A percentile compares a stretch with the other conserved stretches of the same genome.
phyloP scores from a whole-genome alignment of 1,140 invertebrate genomes.

The Himalopsyche phryganea region DNA sequence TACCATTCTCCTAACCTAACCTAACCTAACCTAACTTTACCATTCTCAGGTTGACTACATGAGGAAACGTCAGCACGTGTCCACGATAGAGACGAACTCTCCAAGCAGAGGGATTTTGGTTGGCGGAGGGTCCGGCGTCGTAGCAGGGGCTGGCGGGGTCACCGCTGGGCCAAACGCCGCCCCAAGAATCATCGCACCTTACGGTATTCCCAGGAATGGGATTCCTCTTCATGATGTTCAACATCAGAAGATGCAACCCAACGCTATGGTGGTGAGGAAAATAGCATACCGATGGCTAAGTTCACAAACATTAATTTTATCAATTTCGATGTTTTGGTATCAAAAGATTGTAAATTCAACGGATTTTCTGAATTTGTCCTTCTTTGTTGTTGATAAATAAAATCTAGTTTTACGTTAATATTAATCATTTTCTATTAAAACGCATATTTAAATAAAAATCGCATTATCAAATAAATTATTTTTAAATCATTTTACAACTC shows the following conservation, averaged over 20 bases:
- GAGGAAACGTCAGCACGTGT: constrained; percentile 67
- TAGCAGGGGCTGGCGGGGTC: constrained; percentile 36
- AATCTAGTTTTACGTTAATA: too few relatives aligned
- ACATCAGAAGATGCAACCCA: constrained; percentile 21
- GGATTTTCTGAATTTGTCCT: too few relatives aligned
- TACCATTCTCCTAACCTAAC: too few relatives aligned
- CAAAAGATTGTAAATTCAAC: too few relatives aligned
- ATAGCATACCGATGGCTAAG: too few relatives aligned
- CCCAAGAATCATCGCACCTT: neutral
- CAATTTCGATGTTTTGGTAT: too few relatives aligned
- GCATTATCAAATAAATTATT: too few relatives aligned
- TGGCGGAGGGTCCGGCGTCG: constrained; percentile 62
- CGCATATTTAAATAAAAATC: too few relatives aligned
- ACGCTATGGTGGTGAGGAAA: constrained; percentile 23
- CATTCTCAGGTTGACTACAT: constrained; percentile 56
- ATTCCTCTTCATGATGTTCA: constrained; percentile 20
- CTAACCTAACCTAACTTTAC: neutral
- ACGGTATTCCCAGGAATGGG: constrained; percentile 15
- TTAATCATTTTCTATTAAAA: too few relatives aligned
- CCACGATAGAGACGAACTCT: constrained; percentile 70
- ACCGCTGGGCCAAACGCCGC: constrained; percentile 33
- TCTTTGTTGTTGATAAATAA: too few relatives aligned
- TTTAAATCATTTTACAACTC: too few relatives aligned
- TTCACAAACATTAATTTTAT: too few relatives aligned
- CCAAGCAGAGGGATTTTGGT: constrained; percentile 62